Base-by-base conservation (phyloP, 1,140 invertebrate genomes). In the Pomacea maculata region DNA sequence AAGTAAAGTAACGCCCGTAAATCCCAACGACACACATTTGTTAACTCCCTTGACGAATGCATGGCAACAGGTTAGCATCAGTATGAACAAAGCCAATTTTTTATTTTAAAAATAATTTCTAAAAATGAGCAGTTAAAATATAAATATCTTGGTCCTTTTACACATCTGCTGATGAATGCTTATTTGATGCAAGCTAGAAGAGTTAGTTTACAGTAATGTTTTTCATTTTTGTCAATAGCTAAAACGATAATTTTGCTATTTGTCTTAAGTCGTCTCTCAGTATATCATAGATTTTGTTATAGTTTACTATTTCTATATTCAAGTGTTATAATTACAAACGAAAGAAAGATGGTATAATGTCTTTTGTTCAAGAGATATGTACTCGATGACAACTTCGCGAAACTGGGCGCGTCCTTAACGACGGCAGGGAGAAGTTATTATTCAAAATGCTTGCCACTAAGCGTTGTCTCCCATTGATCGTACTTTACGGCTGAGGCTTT, bases 361-460 rank as follows among this genome's bases (percentile, higher is more conserved):
- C 74, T 63, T 75, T 29, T 17, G 34, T 14, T 63, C 2, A 29
- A 75, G 57, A 0, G 34, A 34, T 34, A 10, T 45, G 9, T 72
- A 45, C 34, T 21, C 52, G 17, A 15, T 34, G 21, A 8, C 7
- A 17, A 29, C 10, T 71, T n/a, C 25, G 71, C 71, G 34, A 63
- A 61, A 76, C 21, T 10, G 63, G 67, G 5, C 9, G 76, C 76
- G 76, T 78, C 76, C 64, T 70, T 78, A 54, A 55, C 76, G 19
- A 78, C 76, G 8, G 19, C n/a, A 78, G 76, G 76, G 76, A 78
- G 76, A 55, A 57, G 34, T 25, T 54, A 78, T 52, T 78, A 64
- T 55, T 52, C 17, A 70, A 70, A 7, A n/a, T n/a, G 14, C 67
- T 34, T n/a, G 2, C 67, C 14, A 10, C 21, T 11, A 70, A n/a